These are phyloP conservation scores for Aelia acuminata DNA, from an alignment of 2,888 invertebrate species.

Conservation along the genomic window DNA sequence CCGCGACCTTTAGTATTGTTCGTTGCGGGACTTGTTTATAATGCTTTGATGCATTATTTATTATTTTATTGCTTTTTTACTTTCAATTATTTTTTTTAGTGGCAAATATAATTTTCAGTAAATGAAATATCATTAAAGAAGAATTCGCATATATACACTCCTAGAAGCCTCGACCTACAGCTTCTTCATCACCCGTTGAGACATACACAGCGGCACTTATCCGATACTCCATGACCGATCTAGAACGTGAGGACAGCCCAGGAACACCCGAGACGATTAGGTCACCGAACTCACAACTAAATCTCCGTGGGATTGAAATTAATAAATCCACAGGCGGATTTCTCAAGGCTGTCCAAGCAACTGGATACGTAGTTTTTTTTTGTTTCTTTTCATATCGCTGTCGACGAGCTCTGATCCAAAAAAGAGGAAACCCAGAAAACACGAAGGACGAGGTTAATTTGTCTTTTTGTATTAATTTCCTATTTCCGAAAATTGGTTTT, in stretches of 20 bases:
- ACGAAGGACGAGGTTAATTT: not conserved
- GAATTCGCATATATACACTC: too few species aligned
- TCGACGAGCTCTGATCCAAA: conserved; percentile 47
- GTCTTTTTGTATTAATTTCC: conserved; percentile 30
- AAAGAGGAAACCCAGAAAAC: conserved; percentile 34
- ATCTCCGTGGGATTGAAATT: conserved; percentile 58
- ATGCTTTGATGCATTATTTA: too few species aligned
- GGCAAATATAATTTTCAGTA: too few species aligned
- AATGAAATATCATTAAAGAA: too few species aligned
- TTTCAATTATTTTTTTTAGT: too few species aligned
- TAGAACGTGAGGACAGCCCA: not conserved
- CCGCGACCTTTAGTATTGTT: too few species aligned
- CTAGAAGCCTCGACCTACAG: too few species aligned
- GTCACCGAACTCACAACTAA: conserved; percentile 52
- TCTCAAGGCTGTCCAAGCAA: conserved; percentile 45
- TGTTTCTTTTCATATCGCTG: conserved; percentile 26
- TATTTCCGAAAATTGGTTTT: not conserved
- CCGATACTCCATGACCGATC: not conserved
- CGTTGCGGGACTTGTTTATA: too few species aligned
- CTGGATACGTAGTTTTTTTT: conserved; percentile 55
- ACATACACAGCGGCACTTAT: too few species aligned
- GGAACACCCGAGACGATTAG: not conserved
- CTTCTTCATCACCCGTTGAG: too few species aligned
- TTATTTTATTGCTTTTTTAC: too few species aligned
- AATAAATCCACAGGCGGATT: conserved; percentile 44